phyloP scores from a whole-genome alignment of 1,140 invertebrate genomes.

The Diabrotica virgifera region DNA sequence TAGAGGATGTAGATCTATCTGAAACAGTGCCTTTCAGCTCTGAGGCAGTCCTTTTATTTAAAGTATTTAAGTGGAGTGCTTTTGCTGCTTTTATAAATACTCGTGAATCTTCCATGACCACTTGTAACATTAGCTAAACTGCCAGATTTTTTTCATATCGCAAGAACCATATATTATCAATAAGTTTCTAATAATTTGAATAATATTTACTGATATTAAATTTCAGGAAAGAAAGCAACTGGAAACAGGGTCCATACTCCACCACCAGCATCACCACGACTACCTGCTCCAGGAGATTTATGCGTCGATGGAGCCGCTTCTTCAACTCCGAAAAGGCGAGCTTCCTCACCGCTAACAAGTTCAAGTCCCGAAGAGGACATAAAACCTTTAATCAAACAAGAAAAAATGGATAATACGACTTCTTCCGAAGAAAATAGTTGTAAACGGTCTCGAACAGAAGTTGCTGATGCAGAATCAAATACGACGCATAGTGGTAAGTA shows the following conservation, averaged over 20 bases:
- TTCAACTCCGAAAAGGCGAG: conserved; percentile 66
- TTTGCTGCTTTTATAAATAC: too few species aligned
- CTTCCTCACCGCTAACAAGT: conserved; percentile 61
- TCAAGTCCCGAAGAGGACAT: conserved; percentile 60
- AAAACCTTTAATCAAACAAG: conserved; percentile 72
- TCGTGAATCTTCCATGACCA: too few species aligned
- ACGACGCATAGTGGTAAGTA: conserved; percentile 84
- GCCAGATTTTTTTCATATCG: too few species aligned
- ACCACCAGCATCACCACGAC: conserved; percentile 59
- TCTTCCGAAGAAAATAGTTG: conserved; percentile 51
- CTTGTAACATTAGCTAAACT: too few species aligned
- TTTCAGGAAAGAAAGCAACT: conserved; percentile 49
- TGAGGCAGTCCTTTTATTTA: too few species aligned
- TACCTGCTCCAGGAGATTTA: conserved; percentile 57
- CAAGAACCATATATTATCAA: too few species aligned
- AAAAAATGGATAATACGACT: conserved; percentile 59
- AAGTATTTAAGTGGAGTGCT: too few species aligned
- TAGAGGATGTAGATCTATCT: too few species aligned
- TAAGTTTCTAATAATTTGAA: too few species aligned
- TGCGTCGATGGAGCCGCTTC: conserved; percentile 64
- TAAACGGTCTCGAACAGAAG: conserved; percentile 74
- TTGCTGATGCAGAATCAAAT: conserved; percentile 82
- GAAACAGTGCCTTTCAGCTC: too few species aligned
- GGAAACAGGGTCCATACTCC: conserved; percentile 59
- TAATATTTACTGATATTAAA: too few species aligned